Evolutionary conservation across 2,888 invertebrate genomes (phyloP), one percentile per base, ranked within the genome.

Genomic region (Rhamphomyia laevipes): DNA sequence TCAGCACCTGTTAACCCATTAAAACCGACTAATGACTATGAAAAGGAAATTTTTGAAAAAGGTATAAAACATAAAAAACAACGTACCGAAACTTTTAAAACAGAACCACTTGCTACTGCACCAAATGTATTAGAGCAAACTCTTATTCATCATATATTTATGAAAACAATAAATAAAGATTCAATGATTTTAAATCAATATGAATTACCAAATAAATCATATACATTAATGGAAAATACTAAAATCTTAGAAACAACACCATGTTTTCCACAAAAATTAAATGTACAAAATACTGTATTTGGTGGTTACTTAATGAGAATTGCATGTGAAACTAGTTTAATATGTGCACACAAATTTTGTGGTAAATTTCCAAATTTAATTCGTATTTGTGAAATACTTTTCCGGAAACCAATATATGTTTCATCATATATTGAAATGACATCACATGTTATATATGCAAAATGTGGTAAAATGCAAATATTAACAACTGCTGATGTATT

Each of bases 221-320:
- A n/a, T n/a, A 71, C 74, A 10, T 85, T 84, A 83, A 82, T 86
- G 80, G 74, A 75, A 15, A 74, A 77, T 23, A 74, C 77, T 11
- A 73, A 66, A 23, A 63, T 82, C 33, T 78, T 77, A 45, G 84
- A 78, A 60, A 70, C 78, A 4, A 72, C 75, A 40, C 60, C 79
- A 31, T 73, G 74, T 11, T 77, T 77, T 58, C 77, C 78, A 1
- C 74, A 77, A 64, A 71, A 82, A 62, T 68, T 81, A 51, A 84
- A 84, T 65, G 66, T 82, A 46, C 82, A 82, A 62, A 80, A 82
- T 64, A 83, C 81, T 59, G 70, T 73, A 40, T 86, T 85, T 67
- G 85, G 85, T 49, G 85, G 85, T 1, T 85, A 77, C 64, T 67
- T 85, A 43, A 85, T 86, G 84, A 69, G 84, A 40, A 75, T 78